Evolutionary conservation across 2,888 invertebrate genomes (phyloP), one percentile per base, ranked within the genome.

Genomic region (Elmis aenea): DNA sequence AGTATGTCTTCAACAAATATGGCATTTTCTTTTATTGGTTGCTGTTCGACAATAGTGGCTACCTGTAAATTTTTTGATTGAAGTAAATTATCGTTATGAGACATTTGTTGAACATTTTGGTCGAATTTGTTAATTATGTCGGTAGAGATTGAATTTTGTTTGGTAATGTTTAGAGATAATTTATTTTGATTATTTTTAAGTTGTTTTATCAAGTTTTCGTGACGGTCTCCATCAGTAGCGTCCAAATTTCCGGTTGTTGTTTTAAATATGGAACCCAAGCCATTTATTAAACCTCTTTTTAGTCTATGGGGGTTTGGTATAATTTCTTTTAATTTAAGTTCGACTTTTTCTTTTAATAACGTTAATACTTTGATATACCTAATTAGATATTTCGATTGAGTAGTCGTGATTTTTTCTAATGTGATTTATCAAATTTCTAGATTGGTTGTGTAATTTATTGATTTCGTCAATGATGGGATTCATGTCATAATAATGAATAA

Each of bases 251-350:
- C 38, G 12, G 38, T 32, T 16, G 42, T 34, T 8, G 35, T n/a
- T 34, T 42, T 37, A 15, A 33, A 42, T 18, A 42, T 34, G 13
- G 35, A 41, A 5, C 41, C 40, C 27, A 41, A 13, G n/a, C 44
- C 45, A 21, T 45, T 37, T 8, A 41, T 38, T 0, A 45, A 8
- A 16, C 33, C 40, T 10, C 37, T 12, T 37, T 38, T 42, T n/a
- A 18, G 5, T 26, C 39, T 29, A 3, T 23, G 11, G 5, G 30
- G 12, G 28, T 15, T 13, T 2, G 38, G 38, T 13, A 38, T 15
- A 9, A 38, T 32, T 20, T 38, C 38, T 11, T 9, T 12, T 8
- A 38, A 8, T 26, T 38, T 32, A n/a, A 13, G 20, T 25, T 38
- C 38, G 1, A 32, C 26, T 9, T 32, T 25, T 18, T 16, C 18